A percentile compares a stretch with the other conserved stretches of the same genome.
Evolutionary conservation across 2,797 vertebrate genomes (phyloP).

Genomic region (Cryptoblepharus egeriae): DNA sequence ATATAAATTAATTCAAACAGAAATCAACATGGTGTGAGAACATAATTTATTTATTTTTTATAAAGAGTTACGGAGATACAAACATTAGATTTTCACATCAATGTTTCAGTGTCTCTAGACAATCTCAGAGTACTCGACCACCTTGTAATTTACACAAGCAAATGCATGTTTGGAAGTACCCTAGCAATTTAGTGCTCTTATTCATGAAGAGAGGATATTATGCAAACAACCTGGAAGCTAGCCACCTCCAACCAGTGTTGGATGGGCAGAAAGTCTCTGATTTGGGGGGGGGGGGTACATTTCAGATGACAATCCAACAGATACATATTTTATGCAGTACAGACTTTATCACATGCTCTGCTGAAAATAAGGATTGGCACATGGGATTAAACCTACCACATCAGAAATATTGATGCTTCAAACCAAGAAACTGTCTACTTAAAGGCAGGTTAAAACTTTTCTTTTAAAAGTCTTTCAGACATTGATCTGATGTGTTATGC

Average conservation of each 20-base stretch:
- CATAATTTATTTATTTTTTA: not conserved
- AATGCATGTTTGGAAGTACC: not conserved
- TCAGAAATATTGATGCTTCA: not conserved
- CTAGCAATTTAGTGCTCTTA: not conserved
- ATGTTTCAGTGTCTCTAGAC: not conserved
- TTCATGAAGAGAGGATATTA: not conserved
- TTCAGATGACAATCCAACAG: not conserved
- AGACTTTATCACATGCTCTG: not conserved
- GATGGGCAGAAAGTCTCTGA: not conserved
- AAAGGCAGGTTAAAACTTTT: too few relatives aligned
- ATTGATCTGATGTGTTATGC: too few relatives aligned
- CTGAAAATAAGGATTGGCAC: not conserved
- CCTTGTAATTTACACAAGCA: not conserved
- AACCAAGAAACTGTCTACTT: too few relatives aligned
- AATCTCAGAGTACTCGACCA: not conserved
- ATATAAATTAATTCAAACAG: constrained; percentile 29
- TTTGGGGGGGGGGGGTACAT: not conserved
- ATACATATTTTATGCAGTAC: not conserved
- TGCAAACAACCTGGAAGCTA: not conserved
- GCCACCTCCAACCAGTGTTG: not conserved
- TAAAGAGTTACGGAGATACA: not conserved
- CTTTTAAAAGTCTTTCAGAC: too few relatives aligned
- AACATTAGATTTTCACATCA: not conserved
- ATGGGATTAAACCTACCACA: not conserved
- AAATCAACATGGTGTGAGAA: fast-evolving